These are phyloP conservation scores for Drosophila mayaguana DNA, from an alignment of 2,888 invertebrate genomes.

Conservation along the genomic window DNA sequence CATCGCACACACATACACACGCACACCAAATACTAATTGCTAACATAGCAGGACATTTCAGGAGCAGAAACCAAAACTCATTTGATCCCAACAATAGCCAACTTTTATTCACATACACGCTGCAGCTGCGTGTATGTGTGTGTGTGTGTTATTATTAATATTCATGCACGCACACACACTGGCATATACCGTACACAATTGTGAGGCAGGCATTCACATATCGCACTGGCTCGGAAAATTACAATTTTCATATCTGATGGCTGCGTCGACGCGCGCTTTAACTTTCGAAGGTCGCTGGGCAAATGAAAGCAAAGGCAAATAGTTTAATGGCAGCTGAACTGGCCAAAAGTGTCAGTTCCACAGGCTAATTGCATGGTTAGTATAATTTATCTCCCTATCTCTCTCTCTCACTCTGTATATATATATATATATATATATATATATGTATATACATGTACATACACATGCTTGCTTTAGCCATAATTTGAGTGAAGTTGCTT, in stretches of 20 bases:
- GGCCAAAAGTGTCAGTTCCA: slow-evolving; percentile 9
- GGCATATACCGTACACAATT: slow-evolving; percentile 6
- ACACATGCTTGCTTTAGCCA: background rate
- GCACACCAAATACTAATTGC: slow-evolving; percentile 49
- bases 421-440: too few relatives aligned
- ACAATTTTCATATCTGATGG: slow-evolving; percentile 68
- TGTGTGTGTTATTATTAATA: slow-evolving; percentile 51
- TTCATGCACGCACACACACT: slow-evolving; percentile 41
- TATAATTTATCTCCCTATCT: background rate
- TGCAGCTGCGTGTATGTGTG: slow-evolving; percentile 33
- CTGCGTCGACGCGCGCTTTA: slow-evolving; percentile 11
- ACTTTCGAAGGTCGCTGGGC: slow-evolving; percentile 37
- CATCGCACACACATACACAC: slow-evolving; percentile 5
- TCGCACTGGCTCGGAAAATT: slow-evolving; percentile 64
- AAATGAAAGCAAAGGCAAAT: slow-evolving; percentile 33
- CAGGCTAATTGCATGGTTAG: slow-evolving; percentile 20
- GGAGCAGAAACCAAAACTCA: slow-evolving; percentile 24
- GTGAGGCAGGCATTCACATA: slow-evolving; percentile 25
- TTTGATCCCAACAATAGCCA: slow-evolving; percentile 45
- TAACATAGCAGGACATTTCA: slow-evolving; percentile 29
- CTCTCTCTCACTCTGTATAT: background rate
- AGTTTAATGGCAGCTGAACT: slow-evolving; percentile 7
- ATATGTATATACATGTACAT: background rate
- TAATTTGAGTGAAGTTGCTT: background rate
- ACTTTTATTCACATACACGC: slow-evolving; percentile 63